Base-by-base conservation (phyloP, 2,113 vertebrate species). In the Aspiorhynchus laticeps region DNA sequence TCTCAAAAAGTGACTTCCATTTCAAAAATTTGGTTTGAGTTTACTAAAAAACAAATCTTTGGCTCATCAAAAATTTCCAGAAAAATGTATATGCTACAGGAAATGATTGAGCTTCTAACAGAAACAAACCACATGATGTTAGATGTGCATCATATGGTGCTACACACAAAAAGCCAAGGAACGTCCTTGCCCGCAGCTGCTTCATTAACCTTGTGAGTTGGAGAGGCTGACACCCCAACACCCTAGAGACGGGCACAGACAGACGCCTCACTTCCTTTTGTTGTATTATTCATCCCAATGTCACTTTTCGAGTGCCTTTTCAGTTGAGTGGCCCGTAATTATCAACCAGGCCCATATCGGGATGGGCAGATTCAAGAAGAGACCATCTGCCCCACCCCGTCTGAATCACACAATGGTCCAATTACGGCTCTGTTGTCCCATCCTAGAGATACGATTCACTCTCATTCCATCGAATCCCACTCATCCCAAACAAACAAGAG, bases 241-340 rank as follows among this genome's bases (percentile, higher is more conserved):
- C 71, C 77, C 85, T 46, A 38, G 85, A 82, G 82, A 80, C 78
- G 12, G 12, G 31, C 17, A 17, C 56, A 33, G 43, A 85, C 69
- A 33, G 43, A 53, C 81, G 81, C 81, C 31, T 53, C 81, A 74
- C 87, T 31, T 74, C 71, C 46, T 79, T 84, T 71, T 84, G 56
- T 86, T 67, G 69, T 76, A 83, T 89, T 78, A 85, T 87, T 86
- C 33, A 76, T 88, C 67, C 82, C 24, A 14, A 77, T 83, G 86
- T 87, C 65, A 59, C 77, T 76, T 43, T 76, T 73, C 28, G 38
- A 80, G 77, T 36, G 31, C 74, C 74, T 75, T 53, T 83, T 69
- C 8, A 41, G 12, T 67, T 19, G 41, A 87, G 73, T 33, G 26
- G 24, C 83, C 81, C 3, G 11, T 83, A 85, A 87, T 89, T 85